Conservation (phyloP, 1,140 invertebrate species). For the Linepithema humile region DNA sequence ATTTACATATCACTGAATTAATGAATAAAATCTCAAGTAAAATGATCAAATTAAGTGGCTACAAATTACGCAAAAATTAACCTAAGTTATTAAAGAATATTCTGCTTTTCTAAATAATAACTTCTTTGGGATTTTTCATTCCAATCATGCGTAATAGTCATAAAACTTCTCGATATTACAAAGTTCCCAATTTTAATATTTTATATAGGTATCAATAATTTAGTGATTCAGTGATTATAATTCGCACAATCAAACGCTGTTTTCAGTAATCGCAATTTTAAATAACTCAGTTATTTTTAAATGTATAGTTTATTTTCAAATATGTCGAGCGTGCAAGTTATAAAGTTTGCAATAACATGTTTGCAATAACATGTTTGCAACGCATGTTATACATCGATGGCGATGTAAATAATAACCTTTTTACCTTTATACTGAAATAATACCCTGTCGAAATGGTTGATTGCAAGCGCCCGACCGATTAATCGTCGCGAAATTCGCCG, state of each 20-base stretch:
- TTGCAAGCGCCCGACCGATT: background rate
- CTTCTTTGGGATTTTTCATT: too few relatives aligned
- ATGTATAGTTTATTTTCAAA: too few relatives aligned
- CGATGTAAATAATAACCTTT: background rate
- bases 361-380: background rate
- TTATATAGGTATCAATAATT: too few relatives aligned
- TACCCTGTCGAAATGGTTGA: background rate
- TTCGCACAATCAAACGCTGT: background rate
- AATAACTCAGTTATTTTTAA: background rate
- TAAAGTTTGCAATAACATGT: background rate
- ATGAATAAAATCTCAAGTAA: background rate
- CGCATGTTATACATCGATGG: background rate
- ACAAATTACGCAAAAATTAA: background rate
- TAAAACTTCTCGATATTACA: background rate
- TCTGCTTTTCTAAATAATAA: too few relatives aligned
- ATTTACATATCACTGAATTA: background rate
- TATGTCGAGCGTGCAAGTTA: background rate
- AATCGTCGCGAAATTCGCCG: slow-evolving; percentile 8
- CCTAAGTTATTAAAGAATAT: too few relatives aligned
- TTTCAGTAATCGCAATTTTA: background rate
- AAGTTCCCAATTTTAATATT: background rate
- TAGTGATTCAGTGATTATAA: background rate
- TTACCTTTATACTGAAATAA: background rate
- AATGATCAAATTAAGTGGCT: background rate
- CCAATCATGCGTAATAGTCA: background rate